Evolutionary conservation across 2,888 invertebrate species (phyloP).

Genomic region (Drosophila buzzatii): DNA sequence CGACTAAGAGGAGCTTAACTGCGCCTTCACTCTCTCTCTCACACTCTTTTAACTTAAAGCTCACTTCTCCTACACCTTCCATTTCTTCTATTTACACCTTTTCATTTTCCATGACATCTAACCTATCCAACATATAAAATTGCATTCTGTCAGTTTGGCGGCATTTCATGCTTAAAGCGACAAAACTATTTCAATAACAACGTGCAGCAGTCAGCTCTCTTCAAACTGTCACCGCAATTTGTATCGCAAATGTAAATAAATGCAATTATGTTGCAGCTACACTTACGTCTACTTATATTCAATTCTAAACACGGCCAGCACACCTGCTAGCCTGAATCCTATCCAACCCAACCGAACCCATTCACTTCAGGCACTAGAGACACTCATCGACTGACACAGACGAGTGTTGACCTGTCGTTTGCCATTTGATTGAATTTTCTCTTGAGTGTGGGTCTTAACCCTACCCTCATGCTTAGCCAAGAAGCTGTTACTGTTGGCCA

Average conservation of each 20-base stretch:
- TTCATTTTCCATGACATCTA: not conserved
- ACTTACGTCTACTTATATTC: conserved; percentile 22
- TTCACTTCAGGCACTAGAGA: conserved; percentile 4
- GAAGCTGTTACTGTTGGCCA: not conserved
- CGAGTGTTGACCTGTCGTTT: conserved; percentile 54
- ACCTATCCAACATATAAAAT: not conserved
- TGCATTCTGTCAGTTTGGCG: not conserved
- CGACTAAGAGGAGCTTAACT: not conserved
- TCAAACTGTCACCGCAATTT: conserved; percentile 53
- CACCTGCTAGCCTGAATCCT: not conserved
- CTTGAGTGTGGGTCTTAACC: conserved; percentile 4
- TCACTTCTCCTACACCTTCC: no score
- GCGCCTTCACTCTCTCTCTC: no score
- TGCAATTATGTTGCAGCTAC: conserved; percentile 55
- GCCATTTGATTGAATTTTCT: conserved; percentile 60
- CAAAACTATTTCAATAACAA: conserved; percentile 16
- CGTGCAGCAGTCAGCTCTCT: conserved; percentile 20
- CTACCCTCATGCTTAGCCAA: conserved; percentile 2
- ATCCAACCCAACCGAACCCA: not conserved
- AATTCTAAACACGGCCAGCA: conserved; percentile 18
- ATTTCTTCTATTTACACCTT: not conserved
- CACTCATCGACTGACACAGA: conserved; percentile 27
- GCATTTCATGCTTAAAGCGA: not conserved
- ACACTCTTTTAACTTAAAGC: not conserved
- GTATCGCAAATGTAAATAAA: conserved; percentile 61